phyloP scores from a whole-genome alignment of 2,113 vertebrate species.

The Antechinus stuartii region DNA sequence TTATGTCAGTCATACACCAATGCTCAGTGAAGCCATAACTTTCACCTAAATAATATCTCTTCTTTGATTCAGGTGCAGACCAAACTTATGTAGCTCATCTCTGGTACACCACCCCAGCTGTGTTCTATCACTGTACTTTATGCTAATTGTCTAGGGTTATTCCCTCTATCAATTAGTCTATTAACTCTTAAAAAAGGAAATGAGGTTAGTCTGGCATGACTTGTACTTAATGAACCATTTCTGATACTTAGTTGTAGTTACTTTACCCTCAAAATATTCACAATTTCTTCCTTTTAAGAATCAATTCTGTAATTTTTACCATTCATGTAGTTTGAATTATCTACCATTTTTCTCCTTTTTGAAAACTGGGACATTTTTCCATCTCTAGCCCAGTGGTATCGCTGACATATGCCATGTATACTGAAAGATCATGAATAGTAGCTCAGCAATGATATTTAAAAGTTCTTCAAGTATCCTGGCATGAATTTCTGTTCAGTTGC shows the following conservation, averaged over 20 bases:
- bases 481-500: background rate
- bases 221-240: background rate
- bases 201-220: background rate
- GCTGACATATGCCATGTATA: background rate
- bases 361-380: background rate
- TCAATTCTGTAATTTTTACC: background rate
- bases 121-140: background rate
- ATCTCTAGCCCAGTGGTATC: background rate
- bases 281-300: background rate
- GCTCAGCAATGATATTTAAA: background rate
- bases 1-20: background rate
- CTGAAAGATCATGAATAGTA: background rate
- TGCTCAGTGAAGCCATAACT: background rate
- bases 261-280: background rate
- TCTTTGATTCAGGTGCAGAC: background rate
- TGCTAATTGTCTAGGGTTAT: background rate
- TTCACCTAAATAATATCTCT: background rate
- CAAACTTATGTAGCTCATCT: background rate
- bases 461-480: background rate
- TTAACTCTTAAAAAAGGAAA: conserved; percentile 1
- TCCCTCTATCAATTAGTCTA: background rate
- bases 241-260: background rate
- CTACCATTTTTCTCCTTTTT: background rate
- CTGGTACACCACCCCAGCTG: background rate
- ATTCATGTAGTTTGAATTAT: background rate